Percentiles rank a stretch among this genome's conserved stretches.
Conservation (phyloP, 2,113 vertebrate species). For the Blennius ocellaris region DNA sequence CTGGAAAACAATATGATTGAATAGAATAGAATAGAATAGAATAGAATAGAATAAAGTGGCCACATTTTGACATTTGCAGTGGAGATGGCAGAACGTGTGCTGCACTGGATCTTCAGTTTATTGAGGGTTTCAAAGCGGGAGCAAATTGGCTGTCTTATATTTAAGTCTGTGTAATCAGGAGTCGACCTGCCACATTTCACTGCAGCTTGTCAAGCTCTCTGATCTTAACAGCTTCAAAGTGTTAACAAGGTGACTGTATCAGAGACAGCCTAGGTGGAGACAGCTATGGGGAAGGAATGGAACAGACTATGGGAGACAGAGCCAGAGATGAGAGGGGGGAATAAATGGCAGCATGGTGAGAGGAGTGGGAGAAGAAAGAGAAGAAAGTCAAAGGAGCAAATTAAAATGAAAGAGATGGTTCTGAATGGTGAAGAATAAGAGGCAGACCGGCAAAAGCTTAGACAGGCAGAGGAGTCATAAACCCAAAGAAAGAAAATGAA, state of each 20-base stretch:
- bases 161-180: slow-evolving; percentile 78
- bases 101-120: slow-evolving; percentile 49
- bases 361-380: background rate
- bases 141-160: slow-evolving; percentile 77
- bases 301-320: slow-evolving; percentile 17
- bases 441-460: background rate
- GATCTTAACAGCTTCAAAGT: slow-evolving; percentile 79
- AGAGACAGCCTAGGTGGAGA: slow-evolving; percentile 55
- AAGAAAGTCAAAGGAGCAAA: slow-evolving; percentile 10
- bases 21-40: slow-evolving; percentile 17
- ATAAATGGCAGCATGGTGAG: slow-evolving; percentile 9
- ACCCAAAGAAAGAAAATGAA: background rate
- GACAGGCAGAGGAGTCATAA: background rate
- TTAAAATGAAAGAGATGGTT: slow-evolving; percentile 7
- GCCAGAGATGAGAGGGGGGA: slow-evolving; percentile 15
- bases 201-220: slow-evolving; percentile 73
- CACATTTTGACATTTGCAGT: slow-evolving; percentile 28
- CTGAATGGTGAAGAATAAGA: background rate
- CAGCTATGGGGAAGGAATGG: slow-evolving; percentile 44
- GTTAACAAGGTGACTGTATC: slow-evolving; percentile 77
- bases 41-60: slow-evolving; percentile 1
- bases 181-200: slow-evolving; percentile 65
- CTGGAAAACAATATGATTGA: background rate
- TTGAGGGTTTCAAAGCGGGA: slow-evolving; percentile 63
- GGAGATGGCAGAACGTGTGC: slow-evolving; percentile 28